Conservation (phyloP, 2,888 invertebrate genomes). For the Leucania comma region DNA sequence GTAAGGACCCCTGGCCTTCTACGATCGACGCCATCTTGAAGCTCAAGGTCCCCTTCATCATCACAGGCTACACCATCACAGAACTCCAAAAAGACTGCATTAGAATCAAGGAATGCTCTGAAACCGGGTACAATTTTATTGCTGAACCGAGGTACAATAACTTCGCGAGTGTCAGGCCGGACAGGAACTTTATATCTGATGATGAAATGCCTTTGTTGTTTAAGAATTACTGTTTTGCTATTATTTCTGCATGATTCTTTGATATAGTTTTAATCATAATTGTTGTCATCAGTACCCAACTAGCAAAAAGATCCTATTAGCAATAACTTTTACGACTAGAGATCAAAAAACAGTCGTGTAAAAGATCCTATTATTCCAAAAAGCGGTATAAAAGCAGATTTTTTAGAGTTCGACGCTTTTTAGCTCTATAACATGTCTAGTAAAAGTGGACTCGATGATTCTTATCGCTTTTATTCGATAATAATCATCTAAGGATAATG, state of each 20-base stretch:
- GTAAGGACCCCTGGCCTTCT: slow-evolving; percentile 92
- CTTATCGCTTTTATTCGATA: too few relatives aligned
- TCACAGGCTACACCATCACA: slow-evolving; percentile 93
- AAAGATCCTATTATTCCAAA: too few relatives aligned
- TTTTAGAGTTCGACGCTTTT: too few relatives aligned
- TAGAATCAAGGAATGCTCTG: slow-evolving; percentile 89
- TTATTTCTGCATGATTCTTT: slow-evolving; percentile 81
- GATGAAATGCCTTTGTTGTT: slow-evolving; percentile 93
- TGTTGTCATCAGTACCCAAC: not conserved
- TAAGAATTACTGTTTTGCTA: slow-evolving; percentile 92
- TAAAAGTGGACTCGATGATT: too few relatives aligned
- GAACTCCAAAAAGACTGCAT: slow-evolving; percentile 92
- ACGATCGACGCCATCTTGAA: slow-evolving; percentile 91
- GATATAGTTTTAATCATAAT: too few relatives aligned
- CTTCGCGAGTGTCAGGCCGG: slow-evolving; percentile 93
- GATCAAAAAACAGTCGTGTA: too few relatives aligned
- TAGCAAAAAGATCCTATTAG: too few relatives aligned
- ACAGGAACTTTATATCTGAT: slow-evolving; percentile 94
- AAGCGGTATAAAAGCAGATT: too few relatives aligned
- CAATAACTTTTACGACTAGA: too few relatives aligned
- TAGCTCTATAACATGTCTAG: too few relatives aligned
- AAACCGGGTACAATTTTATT: slow-evolving; percentile 86
- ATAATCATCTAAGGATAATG: too few relatives aligned
- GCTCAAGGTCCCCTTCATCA: slow-evolving; percentile 90
- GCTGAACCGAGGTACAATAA: slow-evolving; percentile 91